A percentile compares a stretch with the other conserved stretches of the same genome.
These are phyloP conservation scores for Perodicticus potto DNA, from an alignment of 2,797 vertebrate genomes.

Conservation along the genomic window DNA sequence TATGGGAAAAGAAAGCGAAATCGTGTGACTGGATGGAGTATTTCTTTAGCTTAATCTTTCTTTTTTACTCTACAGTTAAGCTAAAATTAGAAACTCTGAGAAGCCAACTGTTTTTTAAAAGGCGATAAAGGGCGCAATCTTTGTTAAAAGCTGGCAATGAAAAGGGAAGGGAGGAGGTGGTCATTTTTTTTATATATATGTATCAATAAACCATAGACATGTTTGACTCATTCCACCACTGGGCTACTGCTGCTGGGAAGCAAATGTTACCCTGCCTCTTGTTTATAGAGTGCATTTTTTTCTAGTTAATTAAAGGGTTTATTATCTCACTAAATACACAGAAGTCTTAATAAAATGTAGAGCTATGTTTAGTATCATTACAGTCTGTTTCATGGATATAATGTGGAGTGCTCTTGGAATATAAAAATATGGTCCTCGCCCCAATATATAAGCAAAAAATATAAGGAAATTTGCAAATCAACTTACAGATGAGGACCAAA, in stretches of 20 bases:
- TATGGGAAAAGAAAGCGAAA: not conserved
- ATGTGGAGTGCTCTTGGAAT: not conserved
- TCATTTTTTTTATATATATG: constrained; percentile 15
- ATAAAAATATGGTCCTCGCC: not conserved
- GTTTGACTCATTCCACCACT: constrained; percentile 7
- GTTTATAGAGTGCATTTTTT: constrained; percentile 50
- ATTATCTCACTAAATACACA: constrained; percentile 62
- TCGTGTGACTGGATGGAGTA: not conserved
- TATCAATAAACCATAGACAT: not conserved
- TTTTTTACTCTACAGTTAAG: not conserved
- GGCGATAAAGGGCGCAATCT: not conserved
- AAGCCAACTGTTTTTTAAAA: constrained; percentile 25
- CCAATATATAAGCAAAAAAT: too few species aligned
- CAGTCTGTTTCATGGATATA: not conserved
- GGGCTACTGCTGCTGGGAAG: constrained; percentile 14
- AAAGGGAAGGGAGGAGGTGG: not conserved
- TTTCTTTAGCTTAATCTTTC: constrained; percentile 29
- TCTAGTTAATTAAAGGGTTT: constrained; percentile 65
- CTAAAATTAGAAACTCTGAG: constrained; percentile 48
- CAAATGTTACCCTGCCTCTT: constrained; percentile 42
- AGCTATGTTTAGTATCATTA: not conserved
- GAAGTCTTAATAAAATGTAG: constrained; percentile 60
- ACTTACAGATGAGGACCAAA: not conserved
- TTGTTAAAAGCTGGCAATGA: constrained; percentile 17
- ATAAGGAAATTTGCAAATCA: not conserved